A percentile compares a stretch with the other conserved stretches of the same genome.
These are phyloP conservation scores for Drosophila paramelanica DNA, from an alignment of 2,888 invertebrate genomes.

Conservation along the genomic window DNA sequence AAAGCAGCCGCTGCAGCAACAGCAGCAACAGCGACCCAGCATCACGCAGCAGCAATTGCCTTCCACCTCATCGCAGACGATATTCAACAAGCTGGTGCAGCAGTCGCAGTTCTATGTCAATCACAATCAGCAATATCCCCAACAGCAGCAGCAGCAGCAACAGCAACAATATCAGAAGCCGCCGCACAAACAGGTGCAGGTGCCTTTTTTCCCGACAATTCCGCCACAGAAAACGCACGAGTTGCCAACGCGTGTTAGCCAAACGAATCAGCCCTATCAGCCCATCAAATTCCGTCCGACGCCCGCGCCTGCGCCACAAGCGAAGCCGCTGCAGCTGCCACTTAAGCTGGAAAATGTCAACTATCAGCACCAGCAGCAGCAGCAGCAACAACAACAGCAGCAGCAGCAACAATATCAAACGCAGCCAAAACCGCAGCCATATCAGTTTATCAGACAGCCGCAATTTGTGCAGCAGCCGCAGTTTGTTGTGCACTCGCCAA, in stretches of 20 bases:
- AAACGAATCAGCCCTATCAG: constrained; percentile 71
- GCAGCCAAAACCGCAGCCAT: constrained; percentile 82
- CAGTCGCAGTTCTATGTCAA: constrained; percentile 80
- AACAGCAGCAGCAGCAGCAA: constrained; percentile 48
- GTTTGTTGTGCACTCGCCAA: constrained; percentile 70
- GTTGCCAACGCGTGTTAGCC: constrained; percentile 44
- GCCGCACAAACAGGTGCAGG: constrained; percentile 74
- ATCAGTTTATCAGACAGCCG: constrained; percentile 85
- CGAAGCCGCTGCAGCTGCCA: constrained; percentile 77
- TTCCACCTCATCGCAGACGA: constrained; percentile 66
- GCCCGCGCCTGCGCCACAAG: constrained; percentile 63
- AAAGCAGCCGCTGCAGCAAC: constrained; percentile 53
- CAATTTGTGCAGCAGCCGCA: constrained; percentile 80
- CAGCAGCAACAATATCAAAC: constrained; percentile 68
- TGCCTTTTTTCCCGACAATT: constrained; percentile 79
- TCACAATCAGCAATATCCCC: constrained; percentile 77
- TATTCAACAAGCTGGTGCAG: constrained; percentile 72
- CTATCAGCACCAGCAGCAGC: constrained; percentile 81
- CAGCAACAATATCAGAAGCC: constrained; percentile 68
- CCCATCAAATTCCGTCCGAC: constrained; percentile 84
- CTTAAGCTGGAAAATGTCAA: constrained; percentile 74
- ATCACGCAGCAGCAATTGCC: constrained; percentile 63
- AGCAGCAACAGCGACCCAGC: constrained; percentile 49
- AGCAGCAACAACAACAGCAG: constrained; percentile 62
- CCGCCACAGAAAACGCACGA: constrained; percentile 59